Base-by-base conservation (phyloP, 2,113 vertebrate genomes). In the Festucalex cinctus region DNA sequence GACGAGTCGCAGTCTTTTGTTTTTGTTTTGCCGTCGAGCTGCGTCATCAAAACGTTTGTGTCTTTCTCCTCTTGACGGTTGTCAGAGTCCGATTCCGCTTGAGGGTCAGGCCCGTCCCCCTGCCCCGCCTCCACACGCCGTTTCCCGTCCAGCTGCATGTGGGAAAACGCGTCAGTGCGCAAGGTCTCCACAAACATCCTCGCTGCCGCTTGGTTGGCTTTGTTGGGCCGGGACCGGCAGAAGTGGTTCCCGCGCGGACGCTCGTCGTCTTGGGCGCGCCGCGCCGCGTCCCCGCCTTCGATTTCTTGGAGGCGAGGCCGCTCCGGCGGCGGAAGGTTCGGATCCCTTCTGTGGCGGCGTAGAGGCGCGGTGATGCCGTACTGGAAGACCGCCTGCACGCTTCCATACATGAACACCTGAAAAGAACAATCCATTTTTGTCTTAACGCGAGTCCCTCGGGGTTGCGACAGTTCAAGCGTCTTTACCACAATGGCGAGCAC, bases 401-500 rank as follows among this genome's bases (percentile, higher is more conserved):
- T 22, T 60, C 71, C 83, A 63, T 89, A 91, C 41, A 83, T 48
- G 49, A 73, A 78, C 0, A 89, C 75, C 92, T 92, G 72, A 68
- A 36, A 68, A 13, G 51, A 46, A 75, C 9, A 12, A 9, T 32
- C 9, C 19, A 36, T 61, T 48, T 32, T 24, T 65, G n/a, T 12
- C 16, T 36, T 13, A 26, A 16, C 19, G 17, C 10, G 22, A 48
- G 28, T 6, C 0, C 19, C 43, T 26, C 26, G 19, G 37, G 37
- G 41, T 5, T 41, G 35, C 8, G 19, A 41, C 53, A 44, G n/a
- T 19, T 51, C 0, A 12, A 28, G 9, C 0, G 1, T 44, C 6
- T 16, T 81, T 81, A 88, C 86, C 83, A 86, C 12, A 70, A 95
- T 65, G 20, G 81, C 70, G 3, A 94, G 0, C 4, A 91, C 86